These are phyloP conservation scores for Cantharis flavilabris DNA, from an alignment of 2,888 invertebrate species.

Conservation along the genomic window DNA sequence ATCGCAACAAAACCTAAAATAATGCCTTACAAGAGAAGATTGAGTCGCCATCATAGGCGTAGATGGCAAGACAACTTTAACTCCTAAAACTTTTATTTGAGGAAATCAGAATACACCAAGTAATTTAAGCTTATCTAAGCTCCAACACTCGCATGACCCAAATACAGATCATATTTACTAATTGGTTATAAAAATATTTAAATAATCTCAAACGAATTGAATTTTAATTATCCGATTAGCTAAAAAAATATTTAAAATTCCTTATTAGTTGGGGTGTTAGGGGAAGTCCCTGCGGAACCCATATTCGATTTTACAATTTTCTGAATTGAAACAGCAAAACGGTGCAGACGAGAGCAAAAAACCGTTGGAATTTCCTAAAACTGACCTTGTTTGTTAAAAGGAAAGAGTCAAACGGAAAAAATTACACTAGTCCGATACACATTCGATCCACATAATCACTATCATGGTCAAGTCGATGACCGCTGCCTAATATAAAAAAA, in stretches of 20 bases:
- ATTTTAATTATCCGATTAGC: background rate
- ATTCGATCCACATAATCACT: constrained; percentile 12
- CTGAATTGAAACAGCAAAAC: background rate
- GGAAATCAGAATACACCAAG: background rate
- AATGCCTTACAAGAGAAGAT: too few species aligned
- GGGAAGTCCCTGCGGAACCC: background rate
- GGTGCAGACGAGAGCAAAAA: background rate
- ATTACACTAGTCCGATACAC: background rate
- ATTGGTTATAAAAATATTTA: background rate
- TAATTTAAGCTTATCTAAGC: too few species aligned
- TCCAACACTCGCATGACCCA: too few species aligned
- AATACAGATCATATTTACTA: background rate
- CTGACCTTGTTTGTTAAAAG: background rate
- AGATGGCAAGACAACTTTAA: too few species aligned
- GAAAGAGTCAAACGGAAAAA: background rate
- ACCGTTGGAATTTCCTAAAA: background rate
- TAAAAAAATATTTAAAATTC: background rate
- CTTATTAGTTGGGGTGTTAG: background rate
- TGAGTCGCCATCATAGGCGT: too few species aligned
- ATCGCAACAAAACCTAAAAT: too few species aligned
- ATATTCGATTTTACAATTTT: too few species aligned
- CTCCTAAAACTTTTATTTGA: background rate
- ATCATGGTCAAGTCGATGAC: constrained; percentile 18
- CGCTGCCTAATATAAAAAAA: constrained; percentile 10
- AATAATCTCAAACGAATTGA: background rate